Evolutionary conservation across 2,797 vertebrate species (phyloP).

Genomic region (Odontamblyopus rebecca): DNA sequence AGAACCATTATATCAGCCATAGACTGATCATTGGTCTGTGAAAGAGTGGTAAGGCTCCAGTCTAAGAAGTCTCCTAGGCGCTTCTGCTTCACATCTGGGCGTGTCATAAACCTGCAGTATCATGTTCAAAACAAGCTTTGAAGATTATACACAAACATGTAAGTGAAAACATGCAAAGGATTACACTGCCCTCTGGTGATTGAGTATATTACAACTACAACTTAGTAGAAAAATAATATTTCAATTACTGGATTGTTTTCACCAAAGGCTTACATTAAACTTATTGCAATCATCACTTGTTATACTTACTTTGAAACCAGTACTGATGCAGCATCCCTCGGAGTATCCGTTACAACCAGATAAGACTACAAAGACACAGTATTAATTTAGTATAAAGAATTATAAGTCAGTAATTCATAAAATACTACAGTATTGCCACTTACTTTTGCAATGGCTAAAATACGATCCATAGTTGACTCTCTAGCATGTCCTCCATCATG

Average conservation of each 20-base stretch:
- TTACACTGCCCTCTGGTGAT: constrained; percentile 52
- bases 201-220: background rate
- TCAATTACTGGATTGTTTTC: background rate
- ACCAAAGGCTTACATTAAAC: background rate
- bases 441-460: constrained; percentile 87
- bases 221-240: background rate
- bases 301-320: constrained; percentile 93
- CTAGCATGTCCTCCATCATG: constrained; percentile 61
- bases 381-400: constrained; percentile 20
- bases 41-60: constrained; percentile 86
- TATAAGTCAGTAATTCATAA: background rate
- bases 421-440: constrained; percentile 9
- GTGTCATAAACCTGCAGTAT: constrained; percentile 87
- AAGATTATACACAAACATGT: constrained; percentile 10
- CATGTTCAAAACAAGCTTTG: constrained; percentile 23
- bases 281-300: background rate
- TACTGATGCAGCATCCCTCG: constrained; percentile 89
- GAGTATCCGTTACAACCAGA: constrained; percentile 85
- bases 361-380: constrained; percentile 80
- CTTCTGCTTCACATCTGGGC: constrained; percentile 91
- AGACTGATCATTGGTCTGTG: constrained; percentile 78
- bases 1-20: constrained; percentile 80
- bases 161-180: background rate
- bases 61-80: constrained; percentile 90
- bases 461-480: constrained; percentile 86